phyloP scores from a whole-genome alignment of 2,113 vertebrate genomes.

The Gorsachius goisagi region DNA sequence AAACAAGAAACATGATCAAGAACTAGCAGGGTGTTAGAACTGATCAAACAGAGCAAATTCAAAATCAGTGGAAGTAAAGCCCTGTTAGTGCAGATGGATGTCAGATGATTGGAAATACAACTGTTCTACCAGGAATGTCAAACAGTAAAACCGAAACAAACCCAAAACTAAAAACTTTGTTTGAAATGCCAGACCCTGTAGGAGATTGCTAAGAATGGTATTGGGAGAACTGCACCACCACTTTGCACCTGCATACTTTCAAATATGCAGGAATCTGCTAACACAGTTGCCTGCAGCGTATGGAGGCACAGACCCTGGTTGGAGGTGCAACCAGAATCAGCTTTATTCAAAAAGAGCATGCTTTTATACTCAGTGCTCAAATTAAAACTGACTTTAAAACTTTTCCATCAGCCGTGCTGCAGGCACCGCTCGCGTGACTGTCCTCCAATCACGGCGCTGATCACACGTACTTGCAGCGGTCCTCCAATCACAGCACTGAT shows the following conservation, averaged over 20 bases:
- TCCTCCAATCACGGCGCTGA: too few species aligned
- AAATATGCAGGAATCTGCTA: background rate
- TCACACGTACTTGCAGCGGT: too few species aligned
- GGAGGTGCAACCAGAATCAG: too few species aligned
- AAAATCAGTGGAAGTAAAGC: background rate
- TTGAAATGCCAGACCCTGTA: background rate
- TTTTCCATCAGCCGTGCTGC: too few species aligned
- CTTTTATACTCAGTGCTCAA: too few species aligned
- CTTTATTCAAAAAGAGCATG: too few species aligned
- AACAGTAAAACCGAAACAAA: background rate
- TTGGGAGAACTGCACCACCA: background rate
- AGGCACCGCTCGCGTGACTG: too few species aligned
- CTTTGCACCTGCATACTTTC: background rate
- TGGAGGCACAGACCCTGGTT: too few species aligned
- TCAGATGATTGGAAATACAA: background rate
- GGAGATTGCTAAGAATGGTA: background rate
- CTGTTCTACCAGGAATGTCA: background rate
- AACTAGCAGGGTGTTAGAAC: background rate
- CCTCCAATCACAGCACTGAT: too few species aligned
- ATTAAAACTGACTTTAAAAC: too few species aligned
- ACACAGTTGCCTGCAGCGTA: background rate
- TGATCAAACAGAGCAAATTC: background rate
- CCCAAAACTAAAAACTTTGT: background rate
- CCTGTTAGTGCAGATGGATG: background rate
- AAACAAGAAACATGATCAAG: background rate